Evolutionary conservation across 1,140 invertebrate genomes (phyloP).

Genomic region (Fopius arisanus): DNA sequence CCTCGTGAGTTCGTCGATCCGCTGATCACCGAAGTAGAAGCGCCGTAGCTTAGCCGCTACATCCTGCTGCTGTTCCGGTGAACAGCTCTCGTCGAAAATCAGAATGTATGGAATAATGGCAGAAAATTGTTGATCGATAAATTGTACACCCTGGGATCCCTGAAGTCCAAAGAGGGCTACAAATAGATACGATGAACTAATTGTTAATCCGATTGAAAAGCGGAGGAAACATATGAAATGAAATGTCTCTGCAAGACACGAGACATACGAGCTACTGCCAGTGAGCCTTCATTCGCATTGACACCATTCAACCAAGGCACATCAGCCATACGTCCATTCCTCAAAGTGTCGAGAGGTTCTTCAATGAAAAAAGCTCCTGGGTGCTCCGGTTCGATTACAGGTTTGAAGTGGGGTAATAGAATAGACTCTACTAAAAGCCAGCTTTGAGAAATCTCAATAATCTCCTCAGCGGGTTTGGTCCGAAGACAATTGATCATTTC

Average conservation of each 20-base stretch:
- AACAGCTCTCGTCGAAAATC: constrained; percentile 69
- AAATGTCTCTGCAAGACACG: not conserved
- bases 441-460: constrained; percentile 59
- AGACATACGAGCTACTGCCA: constrained; percentile 69
- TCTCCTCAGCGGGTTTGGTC: constrained; percentile 66
- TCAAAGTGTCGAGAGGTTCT: constrained; percentile 64
- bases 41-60: constrained; percentile 68
- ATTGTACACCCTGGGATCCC: constrained; percentile 34
- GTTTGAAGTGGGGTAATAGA: constrained; percentile 70
- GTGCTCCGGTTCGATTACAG: constrained; percentile 72
- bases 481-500: constrained; percentile 70
- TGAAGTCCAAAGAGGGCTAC: constrained; percentile 47
- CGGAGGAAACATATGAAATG: not conserved
- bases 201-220: not conserved
- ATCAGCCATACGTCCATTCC: constrained; percentile 60
- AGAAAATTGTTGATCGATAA: constrained; percentile 67
- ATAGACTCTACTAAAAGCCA: not conserved
- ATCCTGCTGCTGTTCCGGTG: constrained; percentile 46
- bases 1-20: constrained; percentile 63
- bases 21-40: constrained; percentile 68
- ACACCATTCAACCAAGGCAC: constrained; percentile 75
- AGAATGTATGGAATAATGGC: constrained; percentile 68
- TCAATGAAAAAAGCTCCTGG: constrained; percentile 73
- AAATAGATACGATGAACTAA: not conserved
- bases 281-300: constrained; percentile 72